phyloP scores from a whole-genome alignment of 2,797 vertebrate species.

The Psittacula derbiana region DNA sequence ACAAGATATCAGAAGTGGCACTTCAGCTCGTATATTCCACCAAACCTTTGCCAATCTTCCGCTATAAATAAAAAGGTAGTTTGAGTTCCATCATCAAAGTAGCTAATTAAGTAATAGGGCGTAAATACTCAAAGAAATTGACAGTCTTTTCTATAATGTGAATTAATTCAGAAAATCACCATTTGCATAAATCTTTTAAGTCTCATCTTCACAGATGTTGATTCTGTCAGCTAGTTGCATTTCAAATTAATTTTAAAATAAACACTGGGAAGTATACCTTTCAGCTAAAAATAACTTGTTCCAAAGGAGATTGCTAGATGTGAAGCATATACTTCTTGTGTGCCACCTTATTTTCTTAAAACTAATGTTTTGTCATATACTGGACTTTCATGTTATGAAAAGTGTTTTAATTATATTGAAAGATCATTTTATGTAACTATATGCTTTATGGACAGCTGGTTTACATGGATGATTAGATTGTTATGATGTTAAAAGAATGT shows the following conservation, averaged over 20 bases:
- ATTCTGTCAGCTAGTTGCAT: constrained; percentile 78
- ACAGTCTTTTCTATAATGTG: constrained; percentile 67
- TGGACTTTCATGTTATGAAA: background rate
- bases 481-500: background rate
- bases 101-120: constrained; percentile 71
- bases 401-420: background rate
- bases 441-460: background rate
- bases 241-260: constrained; percentile 79
- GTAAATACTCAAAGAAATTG: constrained; percentile 72
- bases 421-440: background rate
- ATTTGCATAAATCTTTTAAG: constrained; percentile 80
- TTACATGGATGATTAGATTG: background rate
- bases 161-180: constrained; percentile 75
- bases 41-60: constrained; percentile 6
- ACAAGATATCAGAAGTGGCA: background rate
- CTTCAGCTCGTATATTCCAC: background rate
- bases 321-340: constrained; percentile 29
- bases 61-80: constrained; percentile 63
- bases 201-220: constrained; percentile 79
- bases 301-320: constrained; percentile 18
- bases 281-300: constrained; percentile 76
- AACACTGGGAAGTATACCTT: constrained; percentile 74
- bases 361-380: background rate
- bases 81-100: constrained; percentile 69
- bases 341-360: constrained; percentile 36